Evolutionary conservation across 1,140 invertebrate species (phyloP).

Genomic region (Temnothorax nylanderi): DNA sequence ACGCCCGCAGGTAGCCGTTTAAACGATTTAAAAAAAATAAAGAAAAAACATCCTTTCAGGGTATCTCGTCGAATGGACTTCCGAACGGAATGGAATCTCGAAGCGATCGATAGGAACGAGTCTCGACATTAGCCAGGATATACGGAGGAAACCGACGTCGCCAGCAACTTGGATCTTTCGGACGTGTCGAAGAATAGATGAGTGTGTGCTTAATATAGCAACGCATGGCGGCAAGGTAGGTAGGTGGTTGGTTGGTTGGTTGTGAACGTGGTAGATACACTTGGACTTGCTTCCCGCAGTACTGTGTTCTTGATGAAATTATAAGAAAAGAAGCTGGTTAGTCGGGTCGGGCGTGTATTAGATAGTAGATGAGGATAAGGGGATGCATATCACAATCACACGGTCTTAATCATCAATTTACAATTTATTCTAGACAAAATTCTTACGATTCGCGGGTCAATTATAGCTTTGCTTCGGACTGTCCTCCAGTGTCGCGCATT

Average conservation of each 20-base stretch:
- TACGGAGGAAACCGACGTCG: slow-evolving; percentile 1
- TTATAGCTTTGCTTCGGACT: slow-evolving; percentile 78
- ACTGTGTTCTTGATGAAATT: slow-evolving; percentile 76
- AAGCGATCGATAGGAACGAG: neutral
- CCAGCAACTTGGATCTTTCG: slow-evolving; percentile 34
- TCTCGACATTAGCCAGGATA: slow-evolving; percentile 19
- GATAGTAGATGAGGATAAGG: slow-evolving; percentile 51
- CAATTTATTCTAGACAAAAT: slow-evolving; percentile 86
- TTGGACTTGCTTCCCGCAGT: slow-evolving; percentile 65
- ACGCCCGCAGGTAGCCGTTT: neutral
- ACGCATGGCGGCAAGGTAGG: slow-evolving; percentile 9
- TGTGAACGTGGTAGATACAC: slow-evolving; percentile 36
- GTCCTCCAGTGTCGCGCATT: slow-evolving; percentile 70
- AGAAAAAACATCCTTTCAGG: neutral
- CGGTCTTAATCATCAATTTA: slow-evolving; percentile 82
- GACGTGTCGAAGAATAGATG: slow-evolving; percentile 38
- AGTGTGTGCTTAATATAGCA: slow-evolving; percentile 35
- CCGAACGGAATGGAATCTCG: neutral
- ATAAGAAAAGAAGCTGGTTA: slow-evolving; percentile 80
- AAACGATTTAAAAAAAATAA: neutral
- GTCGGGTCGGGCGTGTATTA: slow-evolving; percentile 65
- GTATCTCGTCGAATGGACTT: neutral
- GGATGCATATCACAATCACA: slow-evolving; percentile 71
- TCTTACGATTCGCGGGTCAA: slow-evolving; percentile 80
- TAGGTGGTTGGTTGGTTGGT: slow-evolving; percentile 16